Percentiles rank a stretch among this genome's conserved stretches.
phyloP scores from a whole-genome alignment of 2,113 vertebrate genomes.

The Phalacrocorax pelagicus region DNA sequence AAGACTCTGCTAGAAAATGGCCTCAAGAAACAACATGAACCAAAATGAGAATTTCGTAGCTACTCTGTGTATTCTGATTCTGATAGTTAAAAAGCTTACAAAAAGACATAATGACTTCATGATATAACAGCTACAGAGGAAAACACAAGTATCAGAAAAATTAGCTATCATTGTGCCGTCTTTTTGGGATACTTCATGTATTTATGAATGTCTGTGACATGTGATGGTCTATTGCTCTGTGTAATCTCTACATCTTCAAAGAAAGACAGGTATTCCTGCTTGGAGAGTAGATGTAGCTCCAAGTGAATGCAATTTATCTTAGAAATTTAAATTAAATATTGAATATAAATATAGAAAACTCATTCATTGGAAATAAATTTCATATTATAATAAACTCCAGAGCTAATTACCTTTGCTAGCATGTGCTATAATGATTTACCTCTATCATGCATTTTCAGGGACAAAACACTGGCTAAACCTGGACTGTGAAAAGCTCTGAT shows the following conservation, averaged over 20 bases:
- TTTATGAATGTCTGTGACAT: background rate
- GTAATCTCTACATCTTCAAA: background rate
- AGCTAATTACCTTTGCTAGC: background rate
- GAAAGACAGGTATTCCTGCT: background rate
- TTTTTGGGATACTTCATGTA: background rate
- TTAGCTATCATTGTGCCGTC: rapidly evolving
- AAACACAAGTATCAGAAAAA: background rate
- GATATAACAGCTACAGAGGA: background rate
- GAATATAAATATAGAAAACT: background rate
- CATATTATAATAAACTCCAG: background rate
- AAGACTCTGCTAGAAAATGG: background rate
- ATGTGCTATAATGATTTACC: background rate
- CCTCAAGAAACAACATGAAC: background rate
- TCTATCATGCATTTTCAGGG: background rate
- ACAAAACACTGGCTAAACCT: background rate
- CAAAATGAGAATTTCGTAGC: background rate
- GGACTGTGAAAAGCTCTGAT: background rate
- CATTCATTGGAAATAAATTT: background rate
- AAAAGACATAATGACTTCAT: background rate
- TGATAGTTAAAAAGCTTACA: background rate
- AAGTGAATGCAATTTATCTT: background rate
- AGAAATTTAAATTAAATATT: background rate
- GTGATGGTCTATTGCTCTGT: background rate
- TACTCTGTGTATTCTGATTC: background rate
- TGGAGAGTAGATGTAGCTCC: background rate